Percentiles rank a stretch among this genome's conserved stretches.
phyloP scores from a whole-genome alignment of 2,888 invertebrate genomes.

The Rhagonycha lutea region DNA sequence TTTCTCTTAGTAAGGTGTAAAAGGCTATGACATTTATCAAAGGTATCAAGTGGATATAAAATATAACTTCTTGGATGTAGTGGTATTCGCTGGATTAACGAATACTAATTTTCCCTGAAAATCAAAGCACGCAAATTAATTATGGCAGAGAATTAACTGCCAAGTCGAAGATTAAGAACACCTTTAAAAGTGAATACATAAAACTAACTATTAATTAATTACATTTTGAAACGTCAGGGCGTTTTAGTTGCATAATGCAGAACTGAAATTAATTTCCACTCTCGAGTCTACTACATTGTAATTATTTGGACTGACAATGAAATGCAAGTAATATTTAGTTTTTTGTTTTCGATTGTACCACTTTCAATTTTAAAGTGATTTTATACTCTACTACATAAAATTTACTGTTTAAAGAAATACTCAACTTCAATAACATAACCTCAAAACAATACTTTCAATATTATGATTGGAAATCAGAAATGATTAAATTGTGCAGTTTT shows the following conservation, averaged over 20 bases:
- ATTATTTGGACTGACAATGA: neutral
- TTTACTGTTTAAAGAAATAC: no score
- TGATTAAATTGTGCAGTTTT: no score
- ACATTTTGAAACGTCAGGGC: neutral
- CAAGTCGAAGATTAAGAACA: neutral
- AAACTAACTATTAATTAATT: neutral
- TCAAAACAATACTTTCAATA: neutral
- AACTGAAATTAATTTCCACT: neutral
- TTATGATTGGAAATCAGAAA: no score
- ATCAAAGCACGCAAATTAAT: neutral
- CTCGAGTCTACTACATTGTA: neutral
- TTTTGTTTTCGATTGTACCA: neutral
- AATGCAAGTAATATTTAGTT: neutral
- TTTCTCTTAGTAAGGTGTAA: neutral
- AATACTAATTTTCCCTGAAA: neutral
- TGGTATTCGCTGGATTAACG: neutral
- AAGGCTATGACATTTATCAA: neutral
- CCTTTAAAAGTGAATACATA: neutral
- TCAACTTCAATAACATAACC: neutral
- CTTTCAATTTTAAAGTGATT: neutral
- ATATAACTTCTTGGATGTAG: neutral
- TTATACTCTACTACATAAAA: no score
- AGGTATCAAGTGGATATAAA: constrained; percentile 1
- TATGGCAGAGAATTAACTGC: neutral
- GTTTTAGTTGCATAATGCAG: neutral